phyloP scores from a whole-genome alignment of 2,888 invertebrate species.

The Ashinkailepas kermadecensis region DNA sequence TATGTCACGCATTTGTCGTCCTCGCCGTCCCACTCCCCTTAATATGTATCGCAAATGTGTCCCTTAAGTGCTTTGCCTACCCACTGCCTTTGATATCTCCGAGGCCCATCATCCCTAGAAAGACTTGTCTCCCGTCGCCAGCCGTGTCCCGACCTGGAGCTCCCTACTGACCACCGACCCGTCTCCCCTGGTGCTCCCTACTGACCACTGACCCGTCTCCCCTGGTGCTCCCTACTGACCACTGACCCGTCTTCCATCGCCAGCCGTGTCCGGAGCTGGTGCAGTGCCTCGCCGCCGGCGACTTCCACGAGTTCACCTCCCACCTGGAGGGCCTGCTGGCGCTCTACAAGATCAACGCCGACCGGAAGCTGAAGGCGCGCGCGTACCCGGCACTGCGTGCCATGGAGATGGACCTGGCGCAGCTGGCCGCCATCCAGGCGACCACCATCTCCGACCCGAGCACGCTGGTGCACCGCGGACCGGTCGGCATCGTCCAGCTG shows the following conservation, averaged over 20 bases:
- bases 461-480: constrained; percentile 56
- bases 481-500: constrained; percentile 4
- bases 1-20: no score
- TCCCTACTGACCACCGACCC: no score
- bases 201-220: no score
- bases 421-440: neutral
- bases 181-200: no score
- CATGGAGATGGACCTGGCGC: constrained; percentile 73
- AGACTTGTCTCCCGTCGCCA: no score
- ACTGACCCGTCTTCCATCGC: constrained; percentile 33
- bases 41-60: no score
- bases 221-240: no score
- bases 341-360: constrained; percentile 88
- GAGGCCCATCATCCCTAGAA: no score
- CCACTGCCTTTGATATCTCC: no score
- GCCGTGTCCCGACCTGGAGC: no score
- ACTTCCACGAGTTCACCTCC: constrained; percentile 83
- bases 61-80: no score
- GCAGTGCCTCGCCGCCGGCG: constrained; percentile 69
- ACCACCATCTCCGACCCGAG: constrained; percentile 35
- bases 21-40: no score
- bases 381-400: constrained; percentile 87
- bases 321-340: constrained; percentile 85
- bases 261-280: constrained; percentile 85
- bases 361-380: constrained; percentile 88